phyloP scores from a whole-genome alignment of 2,113 vertebrate genomes.

The Psilopogon haemacephalus region DNA sequence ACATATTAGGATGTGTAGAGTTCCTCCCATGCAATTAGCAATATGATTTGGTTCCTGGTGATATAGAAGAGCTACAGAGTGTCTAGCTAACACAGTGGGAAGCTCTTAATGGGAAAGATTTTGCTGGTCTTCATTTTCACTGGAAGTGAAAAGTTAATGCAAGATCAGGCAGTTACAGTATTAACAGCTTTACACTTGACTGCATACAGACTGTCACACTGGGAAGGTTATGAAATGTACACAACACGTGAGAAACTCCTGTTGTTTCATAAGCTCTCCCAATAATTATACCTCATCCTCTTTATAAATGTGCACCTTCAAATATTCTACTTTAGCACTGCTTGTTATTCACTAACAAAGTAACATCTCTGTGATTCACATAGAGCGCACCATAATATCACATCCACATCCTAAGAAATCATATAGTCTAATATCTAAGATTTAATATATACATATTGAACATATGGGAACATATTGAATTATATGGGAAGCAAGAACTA shows the following conservation, averaged over 20 bases:
- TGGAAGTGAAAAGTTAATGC: not conserved
- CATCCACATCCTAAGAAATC: not conserved
- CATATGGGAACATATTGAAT: not conserved
- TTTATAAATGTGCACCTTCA: accelerated
- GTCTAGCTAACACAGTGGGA: not conserved
- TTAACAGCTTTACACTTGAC: not conserved
- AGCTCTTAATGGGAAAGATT: not conserved
- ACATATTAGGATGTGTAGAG: not conserved
- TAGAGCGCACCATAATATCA: not conserved
- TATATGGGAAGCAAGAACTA: not conserved
- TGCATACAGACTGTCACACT: not conserved
- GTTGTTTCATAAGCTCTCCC: not conserved
- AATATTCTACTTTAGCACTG: not conserved
- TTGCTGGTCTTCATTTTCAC: not conserved
- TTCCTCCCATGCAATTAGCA: not conserved
- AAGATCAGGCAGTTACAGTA: not conserved
- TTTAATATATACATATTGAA: not conserved
- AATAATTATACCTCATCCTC: not conserved
- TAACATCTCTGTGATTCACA: not conserved
- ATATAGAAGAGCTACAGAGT: not conserved
- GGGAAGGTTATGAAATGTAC: not conserved
- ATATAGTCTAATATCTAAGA: not conserved
- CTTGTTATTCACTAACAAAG: not conserved
- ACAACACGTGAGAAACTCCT: not conserved
- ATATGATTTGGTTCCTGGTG: not conserved